These are phyloP conservation scores for Platycheirus rosarum DNA, from an alignment of 2,888 invertebrate species.

Conservation along the genomic window DNA sequence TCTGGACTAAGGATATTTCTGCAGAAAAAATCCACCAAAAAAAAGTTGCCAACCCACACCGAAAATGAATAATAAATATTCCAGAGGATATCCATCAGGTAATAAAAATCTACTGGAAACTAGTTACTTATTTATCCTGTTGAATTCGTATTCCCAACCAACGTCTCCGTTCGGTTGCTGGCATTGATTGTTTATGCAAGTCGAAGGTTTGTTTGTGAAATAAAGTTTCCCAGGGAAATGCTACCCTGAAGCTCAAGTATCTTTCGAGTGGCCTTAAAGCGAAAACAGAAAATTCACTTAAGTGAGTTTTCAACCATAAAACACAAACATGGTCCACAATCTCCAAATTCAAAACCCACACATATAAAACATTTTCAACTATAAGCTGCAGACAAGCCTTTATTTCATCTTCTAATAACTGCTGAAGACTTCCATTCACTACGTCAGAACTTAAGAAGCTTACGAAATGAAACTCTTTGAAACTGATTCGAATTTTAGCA, in stretches of 20 bases:
- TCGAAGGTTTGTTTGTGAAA: constrained; percentile 32
- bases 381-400: too few relatives aligned
- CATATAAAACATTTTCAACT: too few relatives aligned
- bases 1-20: constrained; percentile 2
- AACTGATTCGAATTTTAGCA: constrained; percentile 11
- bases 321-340: background rate
- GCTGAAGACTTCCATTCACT: background rate
- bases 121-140: constrained; percentile 36
- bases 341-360: background rate
- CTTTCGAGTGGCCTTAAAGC: constrained; percentile 19
- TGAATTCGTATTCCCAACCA: constrained; percentile 14
- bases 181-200: constrained; percentile 42
- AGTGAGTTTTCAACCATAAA: constrained; percentile 11
- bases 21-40: background rate
- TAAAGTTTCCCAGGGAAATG: constrained; percentile 27
- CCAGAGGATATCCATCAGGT: constrained; percentile 42
- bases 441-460: constrained; percentile 17
- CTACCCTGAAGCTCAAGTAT: constrained; percentile 13
- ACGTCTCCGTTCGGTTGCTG: background rate
- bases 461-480: constrained; percentile 15
- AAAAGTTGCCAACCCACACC: constrained; percentile 2
- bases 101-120: constrained; percentile 29
- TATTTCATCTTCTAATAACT: too few relatives aligned
- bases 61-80: constrained; percentile 48
- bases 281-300: constrained; percentile 26